These are phyloP conservation scores for Muntiacus muntjak DNA, from an alignment of 2,113 vertebrate genomes.

Conservation along the genomic window DNA sequence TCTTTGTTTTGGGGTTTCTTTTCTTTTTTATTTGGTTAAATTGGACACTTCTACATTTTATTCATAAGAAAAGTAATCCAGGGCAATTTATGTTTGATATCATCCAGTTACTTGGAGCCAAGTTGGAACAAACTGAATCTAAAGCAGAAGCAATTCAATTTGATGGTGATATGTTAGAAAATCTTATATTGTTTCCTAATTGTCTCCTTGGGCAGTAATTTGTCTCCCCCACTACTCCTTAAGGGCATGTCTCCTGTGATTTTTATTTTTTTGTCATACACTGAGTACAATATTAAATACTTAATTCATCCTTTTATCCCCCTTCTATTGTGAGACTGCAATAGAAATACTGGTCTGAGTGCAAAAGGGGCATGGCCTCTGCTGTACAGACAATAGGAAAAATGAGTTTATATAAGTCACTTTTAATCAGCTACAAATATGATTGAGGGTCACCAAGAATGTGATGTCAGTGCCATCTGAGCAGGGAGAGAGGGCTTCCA, in stretches of 20 bases:
- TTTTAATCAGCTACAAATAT: neutral
- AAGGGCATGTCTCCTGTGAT: neutral
- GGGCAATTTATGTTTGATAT: neutral
- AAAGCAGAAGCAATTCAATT: neutral
- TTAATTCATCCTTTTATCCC: neutral
- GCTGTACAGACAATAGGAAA: neutral
- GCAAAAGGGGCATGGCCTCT: neutral
- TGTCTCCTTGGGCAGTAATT: neutral
- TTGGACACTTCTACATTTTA: neutral
- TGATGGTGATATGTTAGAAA: neutral
- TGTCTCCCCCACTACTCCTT: neutral
- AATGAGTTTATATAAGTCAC: neutral
- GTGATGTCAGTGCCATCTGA: neutral
- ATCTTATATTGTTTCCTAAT: neutral
- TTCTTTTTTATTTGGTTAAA: neutral
- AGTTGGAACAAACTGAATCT: conserved; percentile 9
- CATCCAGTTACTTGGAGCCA: neutral
- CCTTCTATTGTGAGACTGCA: neutral
- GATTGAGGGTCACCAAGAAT: neutral
- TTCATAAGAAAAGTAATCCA: neutral
- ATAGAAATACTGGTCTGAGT: neutral
- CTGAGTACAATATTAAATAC: neutral
- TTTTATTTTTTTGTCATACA: neutral
- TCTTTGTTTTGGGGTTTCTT: neutral
- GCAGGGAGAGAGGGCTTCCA: neutral